Evolutionary conservation across 2,797 vertebrate species (phyloP).

Genomic region (Enteromius thamalakanensis): DNA sequence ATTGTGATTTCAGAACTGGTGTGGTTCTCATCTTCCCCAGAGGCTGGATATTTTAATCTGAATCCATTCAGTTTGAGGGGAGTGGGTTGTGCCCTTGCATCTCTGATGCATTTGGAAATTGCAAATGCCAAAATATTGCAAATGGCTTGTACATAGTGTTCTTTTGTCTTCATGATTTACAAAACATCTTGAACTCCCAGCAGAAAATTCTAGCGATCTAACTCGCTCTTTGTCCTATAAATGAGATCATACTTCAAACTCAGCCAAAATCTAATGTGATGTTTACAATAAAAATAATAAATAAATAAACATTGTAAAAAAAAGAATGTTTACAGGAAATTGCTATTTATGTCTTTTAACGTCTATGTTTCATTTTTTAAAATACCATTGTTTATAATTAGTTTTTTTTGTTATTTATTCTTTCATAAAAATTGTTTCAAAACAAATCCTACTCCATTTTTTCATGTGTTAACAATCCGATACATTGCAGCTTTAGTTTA

Average conservation of each 20-base stretch:
- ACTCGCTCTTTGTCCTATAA: neutral
- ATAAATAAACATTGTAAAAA: neutral
- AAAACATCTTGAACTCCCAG: slow-evolving; percentile 3
- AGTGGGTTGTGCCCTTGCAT: slow-evolving; percentile 40
- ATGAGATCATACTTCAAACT: neutral
- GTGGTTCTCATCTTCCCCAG: slow-evolving; percentile 35
- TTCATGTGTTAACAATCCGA: neutral
- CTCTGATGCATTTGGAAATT: slow-evolving; percentile 39
- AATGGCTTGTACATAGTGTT: slow-evolving; percentile 3
- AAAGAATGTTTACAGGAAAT: neutral
- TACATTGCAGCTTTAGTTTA: neutral
- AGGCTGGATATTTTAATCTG: slow-evolving; percentile 38
- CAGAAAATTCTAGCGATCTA: neutral
- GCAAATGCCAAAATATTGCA: neutral
- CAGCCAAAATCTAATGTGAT: neutral
- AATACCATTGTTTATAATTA: neutral
- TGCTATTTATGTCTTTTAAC: neutral
- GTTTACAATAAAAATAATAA: neutral
- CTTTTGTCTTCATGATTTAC: slow-evolving; percentile 20
- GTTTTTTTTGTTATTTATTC: no score
- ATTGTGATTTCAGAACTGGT: slow-evolving; percentile 56
- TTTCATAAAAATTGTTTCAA: neutral
- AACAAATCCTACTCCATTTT: neutral
- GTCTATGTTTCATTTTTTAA: neutral
- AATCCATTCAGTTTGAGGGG: slow-evolving; percentile 46